These are phyloP conservation scores for Anastrepha ludens DNA, from an alignment of 1,140 invertebrate genomes.

Conservation along the genomic window DNA sequence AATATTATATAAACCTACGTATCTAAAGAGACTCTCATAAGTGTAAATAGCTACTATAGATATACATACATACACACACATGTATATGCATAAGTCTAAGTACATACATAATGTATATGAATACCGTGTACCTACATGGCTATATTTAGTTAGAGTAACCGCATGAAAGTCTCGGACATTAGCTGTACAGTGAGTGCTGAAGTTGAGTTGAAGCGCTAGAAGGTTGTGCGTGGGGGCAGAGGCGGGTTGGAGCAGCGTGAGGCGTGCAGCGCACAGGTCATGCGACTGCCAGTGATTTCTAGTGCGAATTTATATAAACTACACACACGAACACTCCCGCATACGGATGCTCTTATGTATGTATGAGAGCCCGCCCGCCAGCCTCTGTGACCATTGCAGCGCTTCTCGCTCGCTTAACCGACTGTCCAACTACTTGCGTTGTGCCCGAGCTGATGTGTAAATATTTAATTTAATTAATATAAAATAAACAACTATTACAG, in stretches of 20 bases:
- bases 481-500: slow-evolving; percentile 44
- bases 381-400: no score
- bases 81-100: not conserved
- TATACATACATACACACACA: not conserved
- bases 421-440: not conserved
- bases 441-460: not conserved
- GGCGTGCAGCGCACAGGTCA: not conserved
- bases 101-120: slow-evolving; percentile 51
- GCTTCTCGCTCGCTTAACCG: no score
- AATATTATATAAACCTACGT: slow-evolving; percentile 15
- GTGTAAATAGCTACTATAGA: slow-evolving; percentile 33
- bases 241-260: not conserved
- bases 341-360: no score
- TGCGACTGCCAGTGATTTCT: not conserved
- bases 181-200: not conserved
- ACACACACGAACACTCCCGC: no score
- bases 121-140: slow-evolving; percentile 43
- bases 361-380: no score
- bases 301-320: slow-evolving; percentile 24
- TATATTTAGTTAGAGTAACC: slow-evolving; percentile 42
- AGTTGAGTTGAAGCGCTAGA: not conserved
- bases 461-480: slow-evolving; percentile 52
- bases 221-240: not conserved
- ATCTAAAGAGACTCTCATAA: not conserved
- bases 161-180: not conserved